Base-by-base conservation (phyloP, 2,888 invertebrate species). In the Augochlorella aurata region DNA sequence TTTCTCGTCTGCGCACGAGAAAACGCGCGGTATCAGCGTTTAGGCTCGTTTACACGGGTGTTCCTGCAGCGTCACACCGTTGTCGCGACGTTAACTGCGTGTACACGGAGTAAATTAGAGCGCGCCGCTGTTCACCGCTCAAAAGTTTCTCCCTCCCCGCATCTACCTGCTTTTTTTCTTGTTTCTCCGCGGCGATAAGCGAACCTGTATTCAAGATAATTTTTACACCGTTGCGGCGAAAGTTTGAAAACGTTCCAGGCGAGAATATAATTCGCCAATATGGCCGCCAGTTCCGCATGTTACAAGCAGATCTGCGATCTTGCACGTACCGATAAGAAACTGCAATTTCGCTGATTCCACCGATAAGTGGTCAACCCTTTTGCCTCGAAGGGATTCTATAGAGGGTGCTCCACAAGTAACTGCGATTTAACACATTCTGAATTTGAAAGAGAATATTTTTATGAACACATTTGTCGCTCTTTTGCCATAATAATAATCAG, bases 71-170 rank as follows among this genome's bases (percentile, higher is more conserved):
- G 75, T 76, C 70, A 76, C 54, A 50, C 70, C 49, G 77, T 70
- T 24, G 66, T 71, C 44, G 65, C 67, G 50, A 72, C 71, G 29
- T 72, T 71, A 79, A 79, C 63, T 70, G 69, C 79, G n/a, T 65
- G 74, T 70, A 74, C 74, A 79, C 47, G 74, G 63, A 24, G 69
- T 79, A 52, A 79, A 71, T 79, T 79, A 79, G 75, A 74, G 38
- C 63, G 54, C 38, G 10, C 29, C 63, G 18, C 38, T 38, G 63
- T 63, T 63, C 63, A 63, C 16, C 63, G 38, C 38, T 38, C 63
- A 38, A 63, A 63, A 63, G 38, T 38, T 38, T 38, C 63, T 12
- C 50, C 50, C 47, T 12, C 14, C 12, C 50, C 50, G 2, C 29
- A 4, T 38, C 10, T 18, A 1, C 10, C 44, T 8, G 3, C 21